Percentiles rank a stretch among this genome's conserved stretches.
These are phyloP conservation scores for Bembecia ichneumoniformis DNA, from an alignment of 2,888 invertebrate species.

Conservation along the genomic window DNA sequence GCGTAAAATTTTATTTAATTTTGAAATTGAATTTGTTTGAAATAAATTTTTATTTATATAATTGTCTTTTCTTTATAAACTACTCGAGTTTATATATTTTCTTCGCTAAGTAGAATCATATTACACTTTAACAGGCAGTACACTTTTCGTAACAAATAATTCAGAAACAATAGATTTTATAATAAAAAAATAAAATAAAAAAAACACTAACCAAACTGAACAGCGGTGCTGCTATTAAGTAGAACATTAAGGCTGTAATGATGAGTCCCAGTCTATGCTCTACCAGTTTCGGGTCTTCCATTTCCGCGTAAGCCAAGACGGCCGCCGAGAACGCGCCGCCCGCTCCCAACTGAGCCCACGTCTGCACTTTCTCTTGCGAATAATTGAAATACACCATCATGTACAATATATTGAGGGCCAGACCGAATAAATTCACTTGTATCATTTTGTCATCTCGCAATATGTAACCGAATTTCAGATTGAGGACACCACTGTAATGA, in stretches of 20 bases:
- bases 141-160: too few species aligned
- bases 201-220: slow-evolving; percentile 74
- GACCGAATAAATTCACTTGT: slow-evolving; percentile 82
- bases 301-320: slow-evolving; percentile 75
- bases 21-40: too few species aligned
- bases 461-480: slow-evolving; percentile 82
- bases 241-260: slow-evolving; percentile 77
- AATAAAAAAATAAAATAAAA: too few species aligned
- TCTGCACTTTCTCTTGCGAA: slow-evolving; percentile 62
- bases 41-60: too few species aligned
- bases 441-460: slow-evolving; percentile 83
- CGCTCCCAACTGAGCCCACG: slow-evolving; percentile 72
- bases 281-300: slow-evolving; percentile 76
- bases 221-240: slow-evolving; percentile 79
- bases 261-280: slow-evolving; percentile 81
- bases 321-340: slow-evolving; percentile 70
- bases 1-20: too few species aligned
- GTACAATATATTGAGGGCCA: slow-evolving; percentile 78
- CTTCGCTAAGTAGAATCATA: too few species aligned
- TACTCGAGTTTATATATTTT: too few species aligned
- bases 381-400: slow-evolving; percentile 77
- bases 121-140: too few species aligned
- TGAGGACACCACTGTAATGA: slow-evolving; percentile 77
- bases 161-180: too few species aligned
- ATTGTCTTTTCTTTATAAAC: too few species aligned